These are phyloP conservation scores for Enteromius anoplus DNA, from an alignment of 2,797 vertebrate species.

Conservation along the genomic window DNA sequence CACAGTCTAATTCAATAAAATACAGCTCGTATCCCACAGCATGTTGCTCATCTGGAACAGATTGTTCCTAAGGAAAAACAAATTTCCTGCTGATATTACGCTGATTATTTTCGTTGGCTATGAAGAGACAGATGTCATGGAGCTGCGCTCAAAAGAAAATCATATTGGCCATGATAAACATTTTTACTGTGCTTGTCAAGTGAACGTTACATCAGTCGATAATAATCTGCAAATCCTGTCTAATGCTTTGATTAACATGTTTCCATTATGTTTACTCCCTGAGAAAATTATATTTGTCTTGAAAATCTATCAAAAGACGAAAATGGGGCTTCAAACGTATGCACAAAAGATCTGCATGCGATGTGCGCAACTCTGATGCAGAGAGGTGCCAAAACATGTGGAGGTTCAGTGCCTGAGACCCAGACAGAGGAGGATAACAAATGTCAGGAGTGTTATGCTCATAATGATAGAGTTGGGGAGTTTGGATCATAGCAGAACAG, in stretches of 20 bases:
- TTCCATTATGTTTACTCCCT: slow-evolving; percentile 23
- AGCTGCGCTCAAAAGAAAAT: slow-evolving; percentile 24
- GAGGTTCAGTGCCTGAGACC: slow-evolving; percentile 15
- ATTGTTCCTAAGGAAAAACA: slow-evolving; percentile 42
- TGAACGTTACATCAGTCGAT: slow-evolving; percentile 41
- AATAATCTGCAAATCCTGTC: slow-evolving; percentile 51
- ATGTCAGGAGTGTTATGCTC: slow-evolving; percentile 45
- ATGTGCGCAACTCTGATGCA: neutral
- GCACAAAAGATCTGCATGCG: neutral
- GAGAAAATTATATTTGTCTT: slow-evolving; percentile 46
- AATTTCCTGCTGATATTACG: slow-evolving; percentile 45
- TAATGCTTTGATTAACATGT: slow-evolving; percentile 47
- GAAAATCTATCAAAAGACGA: slow-evolving; percentile 33
- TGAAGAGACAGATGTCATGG: slow-evolving; percentile 39
- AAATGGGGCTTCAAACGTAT: slow-evolving; percentile 34
- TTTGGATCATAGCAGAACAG: slow-evolving; percentile 43
- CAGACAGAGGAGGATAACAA: slow-evolving; percentile 42
- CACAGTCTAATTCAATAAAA: slow-evolving; percentile 25
- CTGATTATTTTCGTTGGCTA: slow-evolving; percentile 47
- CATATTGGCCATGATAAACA: slow-evolving; percentile 33
- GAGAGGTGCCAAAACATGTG: slow-evolving; percentile 29
- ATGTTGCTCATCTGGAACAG: slow-evolving; percentile 44
- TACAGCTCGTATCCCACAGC: slow-evolving; percentile 28
- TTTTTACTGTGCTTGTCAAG: slow-evolving; percentile 18
- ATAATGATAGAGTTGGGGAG: slow-evolving; percentile 39